Base-by-base conservation (phyloP, 2,797 vertebrate genomes). In the Gephyroberyx darwinii region DNA sequence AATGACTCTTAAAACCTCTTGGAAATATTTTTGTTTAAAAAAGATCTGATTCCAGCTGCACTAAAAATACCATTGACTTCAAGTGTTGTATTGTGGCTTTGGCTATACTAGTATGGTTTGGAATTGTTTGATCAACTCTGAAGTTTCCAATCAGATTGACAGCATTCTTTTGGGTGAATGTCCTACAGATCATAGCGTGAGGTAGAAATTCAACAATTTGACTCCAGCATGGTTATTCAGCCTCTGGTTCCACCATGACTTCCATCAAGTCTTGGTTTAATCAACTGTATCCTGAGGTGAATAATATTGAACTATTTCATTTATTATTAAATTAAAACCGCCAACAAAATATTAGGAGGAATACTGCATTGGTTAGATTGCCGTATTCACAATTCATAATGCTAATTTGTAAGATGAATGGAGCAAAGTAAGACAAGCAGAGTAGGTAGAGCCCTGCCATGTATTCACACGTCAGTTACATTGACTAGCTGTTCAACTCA, bases 51-150 rank as follows among this genome's bases (percentile, higher is more conserved):
- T 86, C 78, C 85, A 89, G 75, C 80, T 69, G 81, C 74, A 75
- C 87, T 89, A 85, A 90, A 92, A 91, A 91, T 88, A 91, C 78
- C 73, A 63, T 50, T 50, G 1, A 62, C 73, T 80, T 87, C 77
- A 58, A 78, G 82, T 73, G 33, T 57, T 58, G 83, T 82, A 69
- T 53, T 79, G 89, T 8, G 80, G 86, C 67, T 83, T 14, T 77
- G 83, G 61, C 57, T 75, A 64, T 74, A 64, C 50, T 57, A 74
- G 65, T 78, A 78, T 67, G 71, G 67, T 84, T 76, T 80, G 65
- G 84, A 81, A 76, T 41, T 58, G 54, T 70, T 64, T 57, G 62
- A 70, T 85, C 75, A 72, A 17, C 80, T 80, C 39, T 75, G 71
- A 66, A 83, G 80, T 86, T 88, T 90, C 85, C 86, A 77, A 78